Base-by-base conservation (phyloP, 2,888 invertebrate species). In the Pterobdella sp. region DNA sequence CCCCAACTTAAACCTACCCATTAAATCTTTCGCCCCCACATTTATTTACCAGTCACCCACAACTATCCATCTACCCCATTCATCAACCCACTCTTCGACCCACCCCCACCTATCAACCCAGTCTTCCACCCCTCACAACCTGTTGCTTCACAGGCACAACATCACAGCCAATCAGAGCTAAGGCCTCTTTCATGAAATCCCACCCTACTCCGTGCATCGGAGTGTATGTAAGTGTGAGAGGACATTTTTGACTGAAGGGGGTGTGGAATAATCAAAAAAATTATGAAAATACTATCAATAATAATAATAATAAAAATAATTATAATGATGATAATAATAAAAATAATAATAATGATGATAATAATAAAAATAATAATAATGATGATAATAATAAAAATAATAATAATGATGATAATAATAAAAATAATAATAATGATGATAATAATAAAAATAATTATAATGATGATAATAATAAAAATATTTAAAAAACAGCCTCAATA, bases 171-270 rank as follows among this genome's bases (percentile, higher is more conserved):
- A 90, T 89, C 14, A 85, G 84, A 76, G 89, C 85, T 80, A 96
- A 91, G 1, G 92, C 91, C 78, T 88, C 86, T 73, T 87, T 83
- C 75, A 95, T 87, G 80, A 88, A 94, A 1, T 88, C 85, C 81
- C 91, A 90, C 0, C 96, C 96, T 2, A 98, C 96, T 2, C 98
- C 98, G 82, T 99, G 98, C 92, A 99, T 94, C 0, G 97, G 92
- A 18, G 95, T 94, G 82, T 96, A 97, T 0, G 92, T 91, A 76
- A 93, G 89, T 71, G 87, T 87, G 0, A 91, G 81, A 0, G 60
- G 29, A 29, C 60, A 60, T n/a, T 26, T 29, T 26, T 60, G n/a
- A 10, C 60, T 26, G 1, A 3, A 60, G n/a, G 26, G 2, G 29
- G 29, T 60, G 60, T 60, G 26, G 22, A 18, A n/a, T 10, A 64